Percentiles rank a stretch among this genome's conserved stretches.
These are phyloP conservation scores for Uloborus plumipes DNA, from an alignment of 2,888 invertebrate species.

Conservation along the genomic window DNA sequence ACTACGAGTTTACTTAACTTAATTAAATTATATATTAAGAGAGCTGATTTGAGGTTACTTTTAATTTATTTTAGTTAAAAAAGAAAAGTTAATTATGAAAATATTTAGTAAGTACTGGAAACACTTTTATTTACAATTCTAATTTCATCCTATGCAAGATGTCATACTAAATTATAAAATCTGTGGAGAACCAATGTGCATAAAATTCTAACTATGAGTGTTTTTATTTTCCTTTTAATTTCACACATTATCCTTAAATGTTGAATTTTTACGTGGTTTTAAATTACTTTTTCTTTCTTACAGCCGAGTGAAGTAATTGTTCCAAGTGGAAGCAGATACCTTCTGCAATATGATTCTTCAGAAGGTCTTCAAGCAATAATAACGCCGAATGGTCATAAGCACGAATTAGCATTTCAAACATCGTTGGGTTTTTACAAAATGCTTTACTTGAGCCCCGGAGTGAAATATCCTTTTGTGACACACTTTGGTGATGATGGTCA, in stretches of 20 bases:
- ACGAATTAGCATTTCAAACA: constrained; percentile 91
- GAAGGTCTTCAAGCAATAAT: constrained; percentile 90
- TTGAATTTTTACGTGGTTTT: neutral
- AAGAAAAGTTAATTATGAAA: too few relatives aligned
- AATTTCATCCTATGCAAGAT: too few relatives aligned
- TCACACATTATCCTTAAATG: neutral
- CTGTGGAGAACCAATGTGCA: neutral
- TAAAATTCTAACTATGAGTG: too few relatives aligned
- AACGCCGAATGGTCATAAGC: constrained; percentile 89
- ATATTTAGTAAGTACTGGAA: too few relatives aligned
- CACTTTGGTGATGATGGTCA: constrained; percentile 90
- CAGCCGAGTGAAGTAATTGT: constrained; percentile 88
- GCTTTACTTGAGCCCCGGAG: constrained; percentile 87
- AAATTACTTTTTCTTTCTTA: constrained; percentile 65
- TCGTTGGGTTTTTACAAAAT: constrained; percentile 87
- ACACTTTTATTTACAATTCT: too few relatives aligned
- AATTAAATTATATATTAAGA: too few relatives aligned
- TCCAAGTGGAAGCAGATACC: constrained; percentile 89
- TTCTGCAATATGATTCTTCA: constrained; percentile 81
- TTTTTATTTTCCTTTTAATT: neutral
- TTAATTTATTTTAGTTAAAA: too few relatives aligned
- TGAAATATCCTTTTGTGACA: constrained; percentile 81
- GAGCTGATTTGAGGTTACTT: too few relatives aligned
- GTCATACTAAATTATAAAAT: neutral
- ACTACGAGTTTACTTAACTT: too few relatives aligned